Base-by-base conservation (phyloP, 2,888 invertebrate species). In the Parapristionchus giblindavisi region DNA sequence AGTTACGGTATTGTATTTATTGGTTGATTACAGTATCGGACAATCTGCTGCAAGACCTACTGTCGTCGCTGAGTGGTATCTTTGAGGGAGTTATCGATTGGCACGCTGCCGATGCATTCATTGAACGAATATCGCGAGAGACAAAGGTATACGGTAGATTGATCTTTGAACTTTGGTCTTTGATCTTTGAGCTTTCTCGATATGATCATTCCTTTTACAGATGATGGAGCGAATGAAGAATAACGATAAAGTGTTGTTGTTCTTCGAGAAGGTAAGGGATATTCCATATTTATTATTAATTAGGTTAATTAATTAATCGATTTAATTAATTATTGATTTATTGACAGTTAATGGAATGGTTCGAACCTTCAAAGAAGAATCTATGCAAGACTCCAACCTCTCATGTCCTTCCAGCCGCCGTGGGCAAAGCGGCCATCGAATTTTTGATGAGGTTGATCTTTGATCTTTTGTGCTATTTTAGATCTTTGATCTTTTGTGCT, bases 351-450 rank as follows among this genome's bases (percentile, higher is more conserved):
- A 11, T 73, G 11, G 51, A 32, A n/a, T 73, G 73, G 73, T n/a
- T 73, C 29, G 24, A 27, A 32, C 73, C 73, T 8, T 73, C 73
- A 1, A 32, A 43, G 1, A 43, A 51, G 24, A 58, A 51, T 61
- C 36, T 73, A 34, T 60, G 43, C 51, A 48, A 34, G 43, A 36
- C 60, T 3, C 34, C 32, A 17, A n/a, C 43, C 24, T 38, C 60
- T 24, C 32, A 60, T 38, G 43, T 32, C 0, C 48, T 73, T 8
- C 60, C 73, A 14, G 73, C 73, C 32, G 61, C 60, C 29, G 73
- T 73, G 3, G 73, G 73, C 8, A 73, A 73, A 27, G 36, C 60
- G 5, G 73, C 73, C 14, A 51, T 73, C 51, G 73, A 73, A 36
- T 60, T 40, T 51, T 24, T 73, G 6, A 34, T 73, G 60, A 73